phyloP scores from a whole-genome alignment of 2,888 invertebrate species.

The Argyresthia goedartella region DNA sequence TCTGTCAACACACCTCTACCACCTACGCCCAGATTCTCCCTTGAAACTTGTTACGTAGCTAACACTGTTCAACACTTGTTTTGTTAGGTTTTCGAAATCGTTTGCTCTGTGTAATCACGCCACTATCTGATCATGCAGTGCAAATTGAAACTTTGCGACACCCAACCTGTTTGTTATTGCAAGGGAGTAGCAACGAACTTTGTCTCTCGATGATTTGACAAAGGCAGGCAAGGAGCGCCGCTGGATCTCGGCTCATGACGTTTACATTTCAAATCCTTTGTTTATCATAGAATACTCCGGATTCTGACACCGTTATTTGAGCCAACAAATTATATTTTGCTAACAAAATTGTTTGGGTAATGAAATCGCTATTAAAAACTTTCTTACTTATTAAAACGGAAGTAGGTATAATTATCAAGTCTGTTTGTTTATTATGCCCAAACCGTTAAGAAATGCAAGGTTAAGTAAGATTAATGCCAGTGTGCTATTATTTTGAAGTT shows the following conservation, averaged over 20 bases:
- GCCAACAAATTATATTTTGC: too few relatives aligned
- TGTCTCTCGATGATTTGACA: background rate
- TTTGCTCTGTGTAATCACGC: slow-evolving; percentile 33
- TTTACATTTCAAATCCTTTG: too few relatives aligned
- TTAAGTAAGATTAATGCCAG: too few relatives aligned
- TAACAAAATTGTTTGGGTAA: too few relatives aligned
- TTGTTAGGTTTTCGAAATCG: slow-evolving; percentile 37
- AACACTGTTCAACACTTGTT: slow-evolving; percentile 52
- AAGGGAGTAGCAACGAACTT: background rate
- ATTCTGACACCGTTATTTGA: too few relatives aligned
- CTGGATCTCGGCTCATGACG: too few relatives aligned
- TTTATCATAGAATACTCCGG: too few relatives aligned
- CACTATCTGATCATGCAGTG: slow-evolving; percentile 7
- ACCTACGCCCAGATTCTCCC: slow-evolving; percentile 23
- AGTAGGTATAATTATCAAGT: too few relatives aligned
- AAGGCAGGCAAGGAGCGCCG: background rate
- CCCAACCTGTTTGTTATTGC: background rate
- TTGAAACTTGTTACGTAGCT: slow-evolving; percentile 47
- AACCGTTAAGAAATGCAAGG: background rate
- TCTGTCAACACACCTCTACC: slow-evolving; percentile 44
- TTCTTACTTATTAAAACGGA: too few relatives aligned
- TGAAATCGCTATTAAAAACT: too few relatives aligned
- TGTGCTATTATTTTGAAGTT: too few relatives aligned
- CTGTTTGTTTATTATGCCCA: background rate
- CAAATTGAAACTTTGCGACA: slow-evolving; percentile 1